These are phyloP conservation scores for Dynastes tityus DNA, from an alignment of 2,888 invertebrate species.

Conservation along the genomic window DNA sequence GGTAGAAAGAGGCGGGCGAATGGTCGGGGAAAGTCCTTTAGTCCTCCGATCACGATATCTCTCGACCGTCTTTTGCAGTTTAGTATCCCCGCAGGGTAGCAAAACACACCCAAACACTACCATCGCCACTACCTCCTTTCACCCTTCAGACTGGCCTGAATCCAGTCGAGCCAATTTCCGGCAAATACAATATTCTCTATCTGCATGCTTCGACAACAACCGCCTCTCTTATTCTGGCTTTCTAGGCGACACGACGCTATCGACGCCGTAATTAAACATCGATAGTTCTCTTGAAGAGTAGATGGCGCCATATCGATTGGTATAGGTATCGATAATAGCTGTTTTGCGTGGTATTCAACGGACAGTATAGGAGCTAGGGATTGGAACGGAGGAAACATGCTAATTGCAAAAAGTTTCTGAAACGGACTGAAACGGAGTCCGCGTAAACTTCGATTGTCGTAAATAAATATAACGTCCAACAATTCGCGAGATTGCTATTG, in stretches of 20 bases:
- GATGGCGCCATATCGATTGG: neutral
- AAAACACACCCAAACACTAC: slow-evolving; percentile 31
- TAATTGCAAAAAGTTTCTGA: slow-evolving; percentile 26
- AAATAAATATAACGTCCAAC: slow-evolving; percentile 22
- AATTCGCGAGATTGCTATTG: neutral
- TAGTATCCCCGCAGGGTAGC: slow-evolving; percentile 35
- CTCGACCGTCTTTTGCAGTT: slow-evolving; percentile 24
- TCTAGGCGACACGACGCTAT: neutral
- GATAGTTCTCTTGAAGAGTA: slow-evolving; percentile 7
- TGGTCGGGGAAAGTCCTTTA: slow-evolving; percentile 2
- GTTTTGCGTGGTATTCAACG: too few species aligned
- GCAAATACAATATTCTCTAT: slow-evolving; percentile 53
- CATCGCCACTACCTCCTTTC: neutral
- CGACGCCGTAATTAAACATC: slow-evolving; percentile 38
- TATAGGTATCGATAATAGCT: neutral
- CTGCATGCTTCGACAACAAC: slow-evolving; percentile 50
- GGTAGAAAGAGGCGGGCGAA: neutral
- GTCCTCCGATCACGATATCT: slow-evolving; percentile 26
- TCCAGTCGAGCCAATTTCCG: slow-evolving; percentile 54
- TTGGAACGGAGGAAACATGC: neutral
- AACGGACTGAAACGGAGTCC: neutral
- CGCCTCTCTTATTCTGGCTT: slow-evolving; percentile 35
- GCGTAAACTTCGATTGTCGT: slow-evolving; percentile 11
- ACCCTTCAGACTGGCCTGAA: slow-evolving; percentile 32
- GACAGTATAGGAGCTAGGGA: too few species aligned